phyloP scores from a whole-genome alignment of 2,888 invertebrate species.

The Drosophila barbarae region DNA sequence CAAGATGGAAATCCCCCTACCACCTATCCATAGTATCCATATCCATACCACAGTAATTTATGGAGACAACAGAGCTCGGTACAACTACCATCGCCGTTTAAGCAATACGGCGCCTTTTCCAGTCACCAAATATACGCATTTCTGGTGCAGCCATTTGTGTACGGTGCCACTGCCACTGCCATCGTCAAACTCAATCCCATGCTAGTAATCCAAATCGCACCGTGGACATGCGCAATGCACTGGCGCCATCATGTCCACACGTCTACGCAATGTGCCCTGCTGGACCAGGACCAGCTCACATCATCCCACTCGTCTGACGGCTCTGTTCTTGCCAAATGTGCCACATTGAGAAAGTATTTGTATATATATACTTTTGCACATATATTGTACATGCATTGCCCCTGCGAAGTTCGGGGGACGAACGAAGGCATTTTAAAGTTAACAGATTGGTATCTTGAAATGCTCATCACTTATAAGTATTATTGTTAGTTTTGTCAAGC shows the following conservation, averaged over 20 bases:
- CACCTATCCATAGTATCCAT: neutral
- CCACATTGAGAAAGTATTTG: conserved; percentile 42
- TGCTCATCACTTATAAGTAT: neutral
- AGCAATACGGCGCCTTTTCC: conserved; percentile 62
- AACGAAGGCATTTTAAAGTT: neutral
- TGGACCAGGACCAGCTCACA: conserved; percentile 19
- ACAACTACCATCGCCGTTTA: conserved; percentile 7
- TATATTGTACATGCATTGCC: neutral
- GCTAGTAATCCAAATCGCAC: conserved; percentile 26
- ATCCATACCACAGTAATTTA: conserved; percentile 9
- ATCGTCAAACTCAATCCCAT: conserved; percentile 5
- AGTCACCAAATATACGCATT: conserved; percentile 72
- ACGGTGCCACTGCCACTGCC: conserved; percentile 30
- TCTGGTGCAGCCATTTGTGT: conserved; percentile 59
- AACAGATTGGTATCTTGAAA: conserved; percentile 5
- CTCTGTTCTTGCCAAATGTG: conserved; percentile 34
- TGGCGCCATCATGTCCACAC: conserved; percentile 66
- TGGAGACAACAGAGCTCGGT: neutral
- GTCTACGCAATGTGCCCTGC: conserved; percentile 40
- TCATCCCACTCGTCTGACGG: conserved; percentile 20
- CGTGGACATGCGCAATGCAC: conserved; percentile 40
- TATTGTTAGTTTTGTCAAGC: neutral
- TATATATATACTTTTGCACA: neutral
- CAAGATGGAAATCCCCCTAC: neutral
- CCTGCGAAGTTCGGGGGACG: neutral